phyloP scores from a whole-genome alignment of 2,888 invertebrate species.

The Drosophila borborema region DNA sequence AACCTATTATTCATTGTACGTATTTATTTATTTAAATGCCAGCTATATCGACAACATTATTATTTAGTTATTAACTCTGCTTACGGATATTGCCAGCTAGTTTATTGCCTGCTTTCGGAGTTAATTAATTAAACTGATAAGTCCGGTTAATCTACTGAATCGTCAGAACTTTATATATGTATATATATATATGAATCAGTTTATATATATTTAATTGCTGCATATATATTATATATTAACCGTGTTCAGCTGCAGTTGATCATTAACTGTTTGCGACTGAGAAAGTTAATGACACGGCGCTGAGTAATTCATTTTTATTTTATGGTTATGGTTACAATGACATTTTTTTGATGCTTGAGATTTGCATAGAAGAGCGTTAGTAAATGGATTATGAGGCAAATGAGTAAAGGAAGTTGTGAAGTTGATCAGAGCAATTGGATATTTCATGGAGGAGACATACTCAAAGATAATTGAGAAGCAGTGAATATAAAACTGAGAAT shows the following conservation, averaged over 20 bases:
- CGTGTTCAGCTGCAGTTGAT: background rate
- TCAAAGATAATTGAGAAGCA: background rate
- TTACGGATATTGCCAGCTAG: slow-evolving; percentile 20
- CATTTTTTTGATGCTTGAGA: background rate
- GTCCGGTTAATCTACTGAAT: background rate
- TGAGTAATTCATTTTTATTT: background rate
- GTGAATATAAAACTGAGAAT: background rate
- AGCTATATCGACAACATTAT: slow-evolving; percentile 24
- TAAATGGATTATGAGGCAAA: background rate
- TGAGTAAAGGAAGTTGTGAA: background rate
- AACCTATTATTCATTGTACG: slow-evolving; percentile 11
- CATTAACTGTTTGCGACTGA: background rate
- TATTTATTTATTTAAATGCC: slow-evolving; percentile 3
- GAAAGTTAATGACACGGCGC: background rate
- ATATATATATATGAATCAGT: background rate
- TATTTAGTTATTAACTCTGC: slow-evolving; percentile 41
- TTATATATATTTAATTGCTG: background rate
- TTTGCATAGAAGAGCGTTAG: background rate
- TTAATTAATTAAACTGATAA: slow-evolving; percentile 24
- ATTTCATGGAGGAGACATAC: background rate
- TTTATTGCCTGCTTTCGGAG: slow-evolving; percentile 21
- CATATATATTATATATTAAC: background rate
- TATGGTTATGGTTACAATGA: background rate
- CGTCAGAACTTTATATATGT: background rate
- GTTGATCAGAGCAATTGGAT: background rate